A percentile compares a stretch with the other conserved stretches of the same genome.
Evolutionary conservation across 2,888 invertebrate species (phyloP).

Genomic region (Pelosia muscerda): DNA sequence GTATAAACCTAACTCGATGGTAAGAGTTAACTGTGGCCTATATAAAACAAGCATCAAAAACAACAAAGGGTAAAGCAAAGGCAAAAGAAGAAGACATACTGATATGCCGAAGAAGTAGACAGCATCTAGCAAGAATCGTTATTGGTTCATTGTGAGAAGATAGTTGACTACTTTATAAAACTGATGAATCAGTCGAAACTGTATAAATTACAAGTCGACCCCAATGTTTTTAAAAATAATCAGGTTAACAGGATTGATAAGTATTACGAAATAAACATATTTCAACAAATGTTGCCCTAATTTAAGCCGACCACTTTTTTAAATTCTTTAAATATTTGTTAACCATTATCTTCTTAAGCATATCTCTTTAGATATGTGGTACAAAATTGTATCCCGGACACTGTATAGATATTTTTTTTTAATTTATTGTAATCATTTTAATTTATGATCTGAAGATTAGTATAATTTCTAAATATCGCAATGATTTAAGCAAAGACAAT

Average conservation of each 20-base stretch:
- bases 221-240: constrained; percentile 2
- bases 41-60: no score
- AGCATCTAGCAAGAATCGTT: no score
- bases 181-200: not conserved
- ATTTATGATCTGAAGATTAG: no score
- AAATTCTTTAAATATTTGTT: not conserved
- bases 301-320: not conserved
- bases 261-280: constrained; percentile 4
- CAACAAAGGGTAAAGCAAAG: no score
- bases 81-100: no score
- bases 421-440: not conserved
- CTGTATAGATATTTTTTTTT: not conserved
- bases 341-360: no score
- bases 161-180: not conserved
- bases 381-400: not conserved
- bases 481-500: no score
- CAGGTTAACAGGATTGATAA: constrained; percentile 1
- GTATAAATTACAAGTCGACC: not conserved
- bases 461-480: no score
- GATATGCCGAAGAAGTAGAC: no score
- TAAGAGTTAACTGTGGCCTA: no score
- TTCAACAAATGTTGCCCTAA: constrained; percentile 4
- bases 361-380: no score
- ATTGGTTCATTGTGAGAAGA: not conserved
- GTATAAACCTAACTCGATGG: no score